Evolutionary conservation across 2,113 vertebrate genomes (phyloP), one percentile per base, ranked within the genome.

Genomic region (Pagrus major): DNA sequence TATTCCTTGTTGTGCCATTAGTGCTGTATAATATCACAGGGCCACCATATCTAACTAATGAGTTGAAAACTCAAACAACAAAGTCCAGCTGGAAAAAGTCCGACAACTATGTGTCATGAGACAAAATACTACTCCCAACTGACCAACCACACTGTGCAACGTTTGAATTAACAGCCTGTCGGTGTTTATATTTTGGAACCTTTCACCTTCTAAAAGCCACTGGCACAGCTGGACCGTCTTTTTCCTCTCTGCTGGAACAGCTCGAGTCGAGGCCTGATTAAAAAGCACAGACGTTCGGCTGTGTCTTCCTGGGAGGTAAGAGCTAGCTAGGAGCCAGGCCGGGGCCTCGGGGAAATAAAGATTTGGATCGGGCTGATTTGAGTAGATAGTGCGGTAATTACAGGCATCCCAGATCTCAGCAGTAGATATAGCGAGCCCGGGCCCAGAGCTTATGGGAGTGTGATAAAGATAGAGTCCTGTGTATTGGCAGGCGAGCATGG

Each of bases 181-280:
- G 0, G 78, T 93, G 92, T 93, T 90, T 92, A 80, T 69, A 80
- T 92, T 91, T 76, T 83, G 88, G 83, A 91, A 76, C 85, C 80
- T 88, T 84, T 88, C 69, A 86, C 84, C 84, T 86, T 86, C 81
- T 84, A 56, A 90, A 90, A 93, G 92, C 88, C 77, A 81, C 78
- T 73, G 79, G 87, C 91, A 88, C 93, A 93, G 89, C 89, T 81
- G 90, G 93, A 81, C 86, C 88, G 42, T 56, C 78, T 90, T 91
- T 90, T 87, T 87, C 72, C 85, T 83, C 85, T 72, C 69, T 27
- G 81, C 85, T 88, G 88, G 90, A 94, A 93, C 86, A 92, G 90
- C 85, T 93, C 88, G 90, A 94, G 82, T 91, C 80, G 68, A 88
- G 87, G 88, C 86, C 90, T 95, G 93, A 95, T 95, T 95, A 94